Evolutionary conservation across 2,113 vertebrate species (phyloP).

Genomic region (Prietella phreatophila): DNA sequence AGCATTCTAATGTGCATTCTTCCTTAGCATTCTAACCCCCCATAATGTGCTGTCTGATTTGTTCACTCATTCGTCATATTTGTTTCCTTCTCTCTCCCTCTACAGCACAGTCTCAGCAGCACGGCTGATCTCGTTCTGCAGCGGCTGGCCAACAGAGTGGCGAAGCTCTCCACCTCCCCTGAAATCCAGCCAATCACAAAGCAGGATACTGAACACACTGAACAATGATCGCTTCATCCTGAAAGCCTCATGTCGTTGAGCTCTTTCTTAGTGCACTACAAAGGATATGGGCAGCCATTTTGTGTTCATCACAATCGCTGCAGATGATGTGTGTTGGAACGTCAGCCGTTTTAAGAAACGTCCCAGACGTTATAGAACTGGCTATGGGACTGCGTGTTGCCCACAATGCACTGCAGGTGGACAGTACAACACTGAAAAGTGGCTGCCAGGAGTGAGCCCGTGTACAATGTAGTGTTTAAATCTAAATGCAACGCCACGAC

Average conservation of each 20-base stretch:
- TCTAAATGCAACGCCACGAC: neutral
- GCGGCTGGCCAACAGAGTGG: conserved; percentile 62
- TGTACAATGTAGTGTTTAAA: neutral
- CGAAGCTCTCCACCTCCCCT: conserved; percentile 40
- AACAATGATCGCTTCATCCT: neutral
- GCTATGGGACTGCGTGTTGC: too few relatives aligned
- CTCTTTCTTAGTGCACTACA: neutral
- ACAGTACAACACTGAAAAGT: too few relatives aligned
- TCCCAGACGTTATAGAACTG: neutral
- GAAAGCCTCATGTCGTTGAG: neutral
- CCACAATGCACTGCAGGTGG: neutral
- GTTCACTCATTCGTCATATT: neutral
- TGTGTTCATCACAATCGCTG: neutral
- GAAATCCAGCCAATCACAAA: conserved; percentile 45
- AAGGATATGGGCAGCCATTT: neutral
- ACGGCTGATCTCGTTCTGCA: conserved; percentile 70
- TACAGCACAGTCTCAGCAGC: conserved; percentile 70
- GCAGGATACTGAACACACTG: conserved; percentile 35
- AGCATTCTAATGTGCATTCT: too few relatives aligned
- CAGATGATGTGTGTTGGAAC: neutral
- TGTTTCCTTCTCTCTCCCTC: neutral
- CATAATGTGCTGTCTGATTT: neutral
- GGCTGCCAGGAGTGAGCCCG: neutral
- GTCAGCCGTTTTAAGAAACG: neutral
- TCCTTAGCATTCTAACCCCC: too few relatives aligned